A percentile compares a stretch with the other conserved stretches of the same genome.
These are phyloP conservation scores for Myocastor coypus DNA, from an alignment of 2,113 vertebrate genomes.

Conservation along the genomic window DNA sequence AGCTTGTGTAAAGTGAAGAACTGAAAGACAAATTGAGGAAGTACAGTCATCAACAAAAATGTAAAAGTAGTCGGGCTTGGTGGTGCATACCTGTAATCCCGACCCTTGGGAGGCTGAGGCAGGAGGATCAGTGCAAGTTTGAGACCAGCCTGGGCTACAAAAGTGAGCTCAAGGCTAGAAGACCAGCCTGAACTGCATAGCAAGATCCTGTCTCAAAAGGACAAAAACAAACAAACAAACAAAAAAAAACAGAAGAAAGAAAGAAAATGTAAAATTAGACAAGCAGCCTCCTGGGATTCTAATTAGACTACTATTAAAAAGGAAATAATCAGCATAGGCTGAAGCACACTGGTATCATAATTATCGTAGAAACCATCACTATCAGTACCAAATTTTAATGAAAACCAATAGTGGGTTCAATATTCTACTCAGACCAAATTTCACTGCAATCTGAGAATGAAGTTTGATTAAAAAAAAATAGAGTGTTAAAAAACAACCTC, in stretches of 20 bases:
- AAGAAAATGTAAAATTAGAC: constrained; percentile 8
- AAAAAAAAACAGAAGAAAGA: too few relatives aligned
- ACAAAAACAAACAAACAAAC: too few relatives aligned
- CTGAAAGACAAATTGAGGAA: background rate
- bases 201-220: too few relatives aligned
- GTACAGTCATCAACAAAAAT: background rate
- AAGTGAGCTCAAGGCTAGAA: too few relatives aligned
- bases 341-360: background rate
- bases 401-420: background rate
- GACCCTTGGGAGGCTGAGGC: too few relatives aligned
- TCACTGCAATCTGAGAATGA: background rate
- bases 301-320: background rate
- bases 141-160: too few relatives aligned
- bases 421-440: background rate
- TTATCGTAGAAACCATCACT: background rate
- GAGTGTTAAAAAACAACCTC: background rate
- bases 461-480: background rate
- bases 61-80: background rate
- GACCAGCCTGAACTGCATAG: too few relatives aligned
- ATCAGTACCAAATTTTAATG: background rate
- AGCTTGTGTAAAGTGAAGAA: background rate
- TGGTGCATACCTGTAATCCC: too few relatives aligned
- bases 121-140: too few relatives aligned
- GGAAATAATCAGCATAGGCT: background rate
- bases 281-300: background rate